Conservation (phyloP, 2,113 vertebrate genomes). For the Ia io region DNA sequence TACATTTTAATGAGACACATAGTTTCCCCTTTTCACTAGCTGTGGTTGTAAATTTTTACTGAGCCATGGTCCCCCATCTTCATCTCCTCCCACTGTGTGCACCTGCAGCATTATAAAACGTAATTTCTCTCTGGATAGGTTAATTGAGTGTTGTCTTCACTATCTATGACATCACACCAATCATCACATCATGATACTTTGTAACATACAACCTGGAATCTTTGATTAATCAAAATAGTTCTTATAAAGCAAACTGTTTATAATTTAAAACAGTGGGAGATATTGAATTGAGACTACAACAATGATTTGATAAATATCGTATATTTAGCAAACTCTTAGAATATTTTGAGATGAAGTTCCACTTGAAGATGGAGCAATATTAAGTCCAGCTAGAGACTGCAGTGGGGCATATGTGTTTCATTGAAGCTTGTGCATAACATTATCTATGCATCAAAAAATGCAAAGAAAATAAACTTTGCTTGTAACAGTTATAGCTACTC, state of each 20-base stretch:
- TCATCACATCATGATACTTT: not conserved
- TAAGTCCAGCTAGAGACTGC: not conserved
- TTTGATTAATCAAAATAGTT: conserved; percentile 28
- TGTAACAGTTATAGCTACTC: conserved; percentile 31
- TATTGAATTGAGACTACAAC: not conserved
- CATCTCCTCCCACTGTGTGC: not conserved
- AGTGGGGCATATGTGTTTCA: not conserved
- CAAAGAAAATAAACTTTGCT: conserved; percentile 37
- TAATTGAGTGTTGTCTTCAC: not conserved
- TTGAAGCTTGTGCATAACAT: not conserved
- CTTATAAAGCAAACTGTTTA: conserved; percentile 30
- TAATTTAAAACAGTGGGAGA: not conserved
- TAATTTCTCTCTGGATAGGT: not conserved
- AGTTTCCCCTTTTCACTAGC: not conserved
- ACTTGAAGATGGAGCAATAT: conserved; percentile 29
- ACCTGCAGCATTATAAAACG: not conserved
- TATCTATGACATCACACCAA: not conserved
- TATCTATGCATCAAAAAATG: conserved; percentile 15
- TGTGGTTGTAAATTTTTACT: not conserved
- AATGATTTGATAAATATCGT: not conserved
- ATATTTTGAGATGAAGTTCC: conserved; percentile 14
- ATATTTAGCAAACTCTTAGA: not conserved
- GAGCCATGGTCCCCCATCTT: not conserved
- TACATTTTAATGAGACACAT: not conserved
- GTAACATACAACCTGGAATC: not conserved